phyloP scores from a whole-genome alignment of 92 coral and sea anemone species.

The Pocillopora meandrina region DNA sequence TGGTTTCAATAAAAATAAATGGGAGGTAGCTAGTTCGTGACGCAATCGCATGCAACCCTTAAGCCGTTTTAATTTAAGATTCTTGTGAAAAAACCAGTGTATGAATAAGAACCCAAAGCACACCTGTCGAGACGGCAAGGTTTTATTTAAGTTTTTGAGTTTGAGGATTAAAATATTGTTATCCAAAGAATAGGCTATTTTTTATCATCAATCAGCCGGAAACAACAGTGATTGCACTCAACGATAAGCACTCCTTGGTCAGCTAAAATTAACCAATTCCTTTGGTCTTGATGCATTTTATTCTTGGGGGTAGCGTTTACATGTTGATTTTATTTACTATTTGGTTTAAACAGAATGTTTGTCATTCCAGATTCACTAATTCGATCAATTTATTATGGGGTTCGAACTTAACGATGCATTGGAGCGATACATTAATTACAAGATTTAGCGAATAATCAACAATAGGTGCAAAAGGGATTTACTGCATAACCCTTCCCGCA shows the following conservation, averaged over 20 bases:
- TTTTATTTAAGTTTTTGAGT: conserved; percentile 2
- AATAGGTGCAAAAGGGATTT: conserved; percentile 37
- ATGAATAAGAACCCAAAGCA: not conserved
- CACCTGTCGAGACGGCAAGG: conserved; percentile 29
- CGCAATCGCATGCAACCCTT: not conserved
- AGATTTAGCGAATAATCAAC: conserved; percentile 25
- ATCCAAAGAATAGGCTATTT: conserved; percentile 26
- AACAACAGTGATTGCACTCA: conserved; percentile 2
- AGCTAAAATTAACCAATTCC: not conserved
- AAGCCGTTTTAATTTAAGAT: conserved; percentile 1
- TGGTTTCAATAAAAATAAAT: not conserved
- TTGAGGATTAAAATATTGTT: conserved; percentile 8
- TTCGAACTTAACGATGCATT: conserved; percentile 4
- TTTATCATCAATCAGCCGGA: conserved; percentile 25
- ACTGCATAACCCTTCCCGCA: conserved; percentile 20
- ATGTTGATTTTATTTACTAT: not conserved
- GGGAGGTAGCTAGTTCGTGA: too few species aligned
- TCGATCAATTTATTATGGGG: not conserved
- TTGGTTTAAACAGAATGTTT: not conserved
- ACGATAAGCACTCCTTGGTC: conserved; percentile 4
- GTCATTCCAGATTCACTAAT: not conserved
- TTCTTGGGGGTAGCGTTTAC: not conserved
- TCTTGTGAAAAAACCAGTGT: not conserved
- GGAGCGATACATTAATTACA: not conserved
- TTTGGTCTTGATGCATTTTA: not conserved